Evolutionary conservation across 2,888 invertebrate species (phyloP), one percentile per base, ranked within the genome.

Genomic region (Drosophila colorata): DNA sequence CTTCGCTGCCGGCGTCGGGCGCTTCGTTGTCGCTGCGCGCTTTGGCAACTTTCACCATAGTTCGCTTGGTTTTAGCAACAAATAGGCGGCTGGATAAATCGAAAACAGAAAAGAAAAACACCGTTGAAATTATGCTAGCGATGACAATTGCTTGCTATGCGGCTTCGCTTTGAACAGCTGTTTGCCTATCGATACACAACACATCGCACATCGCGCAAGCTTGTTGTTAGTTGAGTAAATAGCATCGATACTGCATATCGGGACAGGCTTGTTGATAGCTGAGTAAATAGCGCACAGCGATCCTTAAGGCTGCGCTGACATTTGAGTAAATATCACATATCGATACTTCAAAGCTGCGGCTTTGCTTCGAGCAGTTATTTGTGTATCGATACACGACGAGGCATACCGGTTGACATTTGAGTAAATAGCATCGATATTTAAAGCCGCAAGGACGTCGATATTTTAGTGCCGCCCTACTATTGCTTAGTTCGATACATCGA

Each of bases 131-230:
- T 64, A 41, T 46, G 52, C 48, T 68, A 78, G 63, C 2, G 63
- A 48, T 61, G 74, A 7, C 43, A 59, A n/a, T 9, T 31, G 4
- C 13, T 23, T 25, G 13, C 31, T 41, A 13, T 49, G 46, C 60
- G 48, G 63, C 59, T 44, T 53, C 20, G 23, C 2, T 6, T 28
- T 40, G 0, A 77, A 56, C 75, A 75, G 78, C 76, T 76, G 76
- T 47, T 70, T 44, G 7, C 11, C 18, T 40, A 56, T 61, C 55
- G 35, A 23, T 31, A 35, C 7, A 9, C 14, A 8, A 4, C 5
- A 33, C 2, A 33, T 1, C 4, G 2, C 56, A 52, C 64, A n/a
- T n/a, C n/a, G n/a, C n/a, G n/a, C 57, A 20, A 0, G 20, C 20
- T 20, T 20, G 20, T 20, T 20, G 20, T 20, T 20, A 20, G 20